Percentiles rank a stretch among this genome's conserved stretches.
Conservation (phyloP, 2,797 vertebrate genomes). For the Dermochelys coriacea region DNA sequence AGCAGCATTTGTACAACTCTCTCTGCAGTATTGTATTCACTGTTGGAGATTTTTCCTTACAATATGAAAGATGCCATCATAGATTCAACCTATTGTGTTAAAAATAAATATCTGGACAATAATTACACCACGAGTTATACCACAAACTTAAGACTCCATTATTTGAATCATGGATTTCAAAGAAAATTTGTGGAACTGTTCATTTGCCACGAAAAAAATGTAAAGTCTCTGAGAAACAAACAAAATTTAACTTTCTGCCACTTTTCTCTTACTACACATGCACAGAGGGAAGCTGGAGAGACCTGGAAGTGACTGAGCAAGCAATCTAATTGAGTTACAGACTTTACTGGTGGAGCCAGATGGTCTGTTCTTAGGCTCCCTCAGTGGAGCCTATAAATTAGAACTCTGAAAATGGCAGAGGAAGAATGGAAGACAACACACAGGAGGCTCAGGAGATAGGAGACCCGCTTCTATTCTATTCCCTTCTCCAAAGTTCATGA, state of each 20-base stretch:
- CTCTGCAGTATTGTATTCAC: constrained; percentile 3
- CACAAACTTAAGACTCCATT: neutral
- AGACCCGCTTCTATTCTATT: neutral
- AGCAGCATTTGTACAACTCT: neutral
- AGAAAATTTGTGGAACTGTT: neutral
- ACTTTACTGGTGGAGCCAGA: neutral
- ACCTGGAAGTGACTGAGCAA: neutral
- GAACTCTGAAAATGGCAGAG: neutral
- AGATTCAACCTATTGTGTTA: neutral
- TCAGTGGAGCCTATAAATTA: constrained; percentile 9
- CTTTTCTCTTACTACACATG: neutral
- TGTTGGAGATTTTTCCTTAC: neutral
- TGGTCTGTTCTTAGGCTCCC: constrained; percentile 1
- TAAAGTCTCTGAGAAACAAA: neutral
- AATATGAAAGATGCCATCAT: neutral
- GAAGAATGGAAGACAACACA: constrained; percentile 5
- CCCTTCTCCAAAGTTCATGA: neutral
- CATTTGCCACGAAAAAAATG: neutral
- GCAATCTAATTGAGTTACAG: neutral
- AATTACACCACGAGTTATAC: neutral
- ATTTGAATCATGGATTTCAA: neutral
- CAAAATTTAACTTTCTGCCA: neutral
- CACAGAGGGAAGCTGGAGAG: neutral
- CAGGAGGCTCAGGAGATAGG: neutral
- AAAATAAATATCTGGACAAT: neutral